Percentiles rank a stretch among this genome's conserved stretches.
phyloP scores from a whole-genome alignment of 2,888 invertebrate species.

The Rhabditophanes sp. region DNA sequence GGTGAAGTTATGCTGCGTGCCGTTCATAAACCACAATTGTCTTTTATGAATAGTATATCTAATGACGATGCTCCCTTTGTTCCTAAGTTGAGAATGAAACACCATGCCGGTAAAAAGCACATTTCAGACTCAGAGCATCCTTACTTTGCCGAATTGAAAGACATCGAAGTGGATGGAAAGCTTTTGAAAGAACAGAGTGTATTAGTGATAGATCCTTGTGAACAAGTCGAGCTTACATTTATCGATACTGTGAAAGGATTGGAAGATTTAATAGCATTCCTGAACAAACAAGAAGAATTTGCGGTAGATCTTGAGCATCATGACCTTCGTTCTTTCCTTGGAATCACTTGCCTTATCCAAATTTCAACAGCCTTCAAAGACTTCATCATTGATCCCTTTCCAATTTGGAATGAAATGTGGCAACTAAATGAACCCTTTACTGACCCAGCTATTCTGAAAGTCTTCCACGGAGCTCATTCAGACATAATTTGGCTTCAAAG shows the following conservation, averaged over 20 bases:
- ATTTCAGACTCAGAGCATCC: too few relatives aligned
- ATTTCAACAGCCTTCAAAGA: conserved; percentile 65
- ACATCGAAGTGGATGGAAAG: conserved; percentile 1
- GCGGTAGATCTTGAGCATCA: conserved; percentile 83
- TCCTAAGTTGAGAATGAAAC: conserved; percentile 18
- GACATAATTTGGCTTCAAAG: conserved; percentile 86
- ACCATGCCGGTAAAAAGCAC: conserved; percentile 10
- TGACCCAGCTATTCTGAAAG: conserved; percentile 70
- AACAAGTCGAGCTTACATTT: conserved; percentile 56
- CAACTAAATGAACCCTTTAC: conserved; percentile 74
- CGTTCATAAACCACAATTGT: conserved; percentile 12
- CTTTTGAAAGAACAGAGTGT: conserved; percentile 1
- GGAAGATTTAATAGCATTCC: conserved; percentile 54
- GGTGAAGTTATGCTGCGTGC: too few relatives aligned
- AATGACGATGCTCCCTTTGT: conserved; percentile 20
- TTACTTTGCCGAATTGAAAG: conserved; percentile 1
- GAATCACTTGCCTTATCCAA: conserved; percentile 85
- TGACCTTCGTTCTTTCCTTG: conserved; percentile 74
- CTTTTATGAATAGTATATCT: conserved; percentile 11
- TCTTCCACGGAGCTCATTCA: conserved; percentile 74
- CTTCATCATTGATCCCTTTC: conserved; percentile 73
- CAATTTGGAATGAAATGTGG: conserved; percentile 64
- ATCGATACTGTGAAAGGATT: conserved; percentile 58
- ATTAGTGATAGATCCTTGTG: conserved; percentile 21
- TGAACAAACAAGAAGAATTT: conserved; percentile 58